Percentiles rank a stretch among this genome's conserved stretches.
phyloP scores from a whole-genome alignment of 2,888 invertebrate genomes.

The Latrodectus elegans region DNA sequence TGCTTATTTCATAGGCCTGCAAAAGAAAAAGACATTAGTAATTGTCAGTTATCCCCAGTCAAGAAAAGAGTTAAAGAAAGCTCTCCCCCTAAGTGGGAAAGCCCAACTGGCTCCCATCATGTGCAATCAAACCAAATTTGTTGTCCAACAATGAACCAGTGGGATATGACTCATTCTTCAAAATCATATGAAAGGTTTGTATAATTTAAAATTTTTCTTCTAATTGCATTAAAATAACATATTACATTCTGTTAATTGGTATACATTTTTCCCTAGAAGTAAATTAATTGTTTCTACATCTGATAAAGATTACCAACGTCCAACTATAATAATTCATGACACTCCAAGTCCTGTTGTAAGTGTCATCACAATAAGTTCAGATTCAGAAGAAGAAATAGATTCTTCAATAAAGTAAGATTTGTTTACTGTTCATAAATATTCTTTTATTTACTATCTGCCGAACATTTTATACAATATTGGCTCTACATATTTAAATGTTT shows the following conservation, averaged over 20 bases:
- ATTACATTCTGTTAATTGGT: not conserved
- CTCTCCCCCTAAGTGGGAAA: conserved; percentile 81
- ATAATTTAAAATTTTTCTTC: conserved; percentile 1
- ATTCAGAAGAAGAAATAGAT: conserved; percentile 87
- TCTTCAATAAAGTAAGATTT: conserved; percentile 55
- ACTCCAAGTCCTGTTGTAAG: conserved; percentile 96
- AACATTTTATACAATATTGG: too few relatives aligned
- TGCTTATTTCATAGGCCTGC: conserved; percentile 35
- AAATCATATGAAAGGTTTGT: conserved; percentile 47
- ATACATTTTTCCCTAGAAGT: conserved; percentile 43
- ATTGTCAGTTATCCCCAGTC: conserved; percentile 89
- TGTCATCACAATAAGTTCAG: conserved; percentile 96
- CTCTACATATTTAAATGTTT: too few relatives aligned
- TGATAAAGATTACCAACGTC: conserved; percentile 77
- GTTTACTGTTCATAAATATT: not conserved
- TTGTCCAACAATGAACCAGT: conserved; percentile 45
- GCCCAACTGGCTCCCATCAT: conserved; percentile 26
- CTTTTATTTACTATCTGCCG: too few relatives aligned
- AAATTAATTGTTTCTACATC: conserved; percentile 72
- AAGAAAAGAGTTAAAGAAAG: conserved; percentile 98
- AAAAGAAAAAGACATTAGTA: conserved; percentile 68
- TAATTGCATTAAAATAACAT: not conserved
- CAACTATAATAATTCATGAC: conserved; percentile 95
- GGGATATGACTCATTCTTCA: conserved; percentile 48
- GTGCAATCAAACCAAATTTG: conserved; percentile 45